phyloP scores from a whole-genome alignment of 2,797 vertebrate genomes.

The Prunella strophiata region DNA sequence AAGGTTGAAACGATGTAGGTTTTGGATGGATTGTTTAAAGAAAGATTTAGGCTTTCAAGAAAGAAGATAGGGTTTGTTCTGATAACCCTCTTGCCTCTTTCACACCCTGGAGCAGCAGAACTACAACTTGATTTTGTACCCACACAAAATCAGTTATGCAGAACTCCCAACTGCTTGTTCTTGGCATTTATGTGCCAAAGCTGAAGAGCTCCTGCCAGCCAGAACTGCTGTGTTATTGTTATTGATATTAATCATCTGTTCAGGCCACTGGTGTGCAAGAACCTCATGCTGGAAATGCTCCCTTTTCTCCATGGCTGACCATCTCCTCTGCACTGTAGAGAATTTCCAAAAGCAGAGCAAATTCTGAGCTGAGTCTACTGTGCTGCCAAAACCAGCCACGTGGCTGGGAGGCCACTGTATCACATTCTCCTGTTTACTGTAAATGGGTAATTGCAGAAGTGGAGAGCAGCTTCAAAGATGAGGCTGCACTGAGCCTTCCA shows the following conservation, averaged over 20 bases:
- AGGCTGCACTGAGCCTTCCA: background rate
- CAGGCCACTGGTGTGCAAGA: background rate
- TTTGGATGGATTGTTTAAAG: background rate
- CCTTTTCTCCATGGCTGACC: background rate
- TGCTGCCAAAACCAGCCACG: background rate
- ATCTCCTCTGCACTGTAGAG: background rate
- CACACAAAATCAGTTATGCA: background rate
- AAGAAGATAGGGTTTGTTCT: background rate
- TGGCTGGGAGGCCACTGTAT: background rate
- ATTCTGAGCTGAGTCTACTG: background rate
- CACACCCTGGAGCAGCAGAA: background rate
- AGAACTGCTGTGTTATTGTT: background rate
- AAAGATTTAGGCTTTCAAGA: background rate
- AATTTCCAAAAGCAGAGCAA: background rate
- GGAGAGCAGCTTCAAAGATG: background rate
- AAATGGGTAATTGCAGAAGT: background rate
- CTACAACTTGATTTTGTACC: background rate
- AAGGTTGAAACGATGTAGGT: rapidly evolving
- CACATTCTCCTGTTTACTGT: background rate
- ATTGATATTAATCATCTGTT: background rate
- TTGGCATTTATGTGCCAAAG: rapidly evolving
- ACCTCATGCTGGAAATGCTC: background rate
- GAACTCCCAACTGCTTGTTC: background rate
- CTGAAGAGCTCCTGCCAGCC: slow-evolving; percentile 2
- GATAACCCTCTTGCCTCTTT: background rate